phyloP scores from a whole-genome alignment of 2,888 invertebrate species.

The Plagiodera versicolora region DNA sequence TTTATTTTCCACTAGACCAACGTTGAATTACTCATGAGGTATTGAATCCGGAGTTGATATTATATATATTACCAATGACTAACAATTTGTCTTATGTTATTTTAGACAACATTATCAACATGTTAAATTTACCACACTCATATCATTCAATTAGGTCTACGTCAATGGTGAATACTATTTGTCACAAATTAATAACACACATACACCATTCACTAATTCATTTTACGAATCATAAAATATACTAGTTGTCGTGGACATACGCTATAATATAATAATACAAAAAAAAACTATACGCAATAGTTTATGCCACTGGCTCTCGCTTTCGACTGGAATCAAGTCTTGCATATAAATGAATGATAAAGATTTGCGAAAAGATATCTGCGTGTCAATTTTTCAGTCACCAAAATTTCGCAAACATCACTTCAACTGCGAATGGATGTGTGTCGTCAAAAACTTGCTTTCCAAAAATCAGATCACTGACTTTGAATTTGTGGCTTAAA shows the following conservation, averaged over 20 bases:
- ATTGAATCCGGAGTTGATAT: no score
- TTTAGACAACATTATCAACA: no score
- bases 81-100: no score
- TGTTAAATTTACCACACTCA: no score
- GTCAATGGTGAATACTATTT: background rate
- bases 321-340: constrained; percentile 5
- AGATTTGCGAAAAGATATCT: constrained; percentile 1
- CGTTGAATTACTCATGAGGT: no score
- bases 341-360: constrained; percentile 10
- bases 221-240: constrained; percentile 8
- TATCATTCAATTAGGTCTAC: no score
- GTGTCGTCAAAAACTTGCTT: no score
- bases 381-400: background rate
- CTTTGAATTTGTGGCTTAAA: background rate
- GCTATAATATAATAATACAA: background rate
- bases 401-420: background rate
- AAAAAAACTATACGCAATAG: constrained; percentile 8
- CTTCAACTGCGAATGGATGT: background rate
- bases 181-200: background rate
- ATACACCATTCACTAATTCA: constrained; percentile 5
- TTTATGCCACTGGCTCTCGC: constrained; percentile 8
- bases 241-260: background rate
- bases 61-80: no score
- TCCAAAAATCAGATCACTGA: background rate
- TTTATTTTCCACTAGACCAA: no score